These are phyloP conservation scores for Raja brachyura DNA, from an alignment of 2,113 vertebrate species.

Conservation along the genomic window DNA sequence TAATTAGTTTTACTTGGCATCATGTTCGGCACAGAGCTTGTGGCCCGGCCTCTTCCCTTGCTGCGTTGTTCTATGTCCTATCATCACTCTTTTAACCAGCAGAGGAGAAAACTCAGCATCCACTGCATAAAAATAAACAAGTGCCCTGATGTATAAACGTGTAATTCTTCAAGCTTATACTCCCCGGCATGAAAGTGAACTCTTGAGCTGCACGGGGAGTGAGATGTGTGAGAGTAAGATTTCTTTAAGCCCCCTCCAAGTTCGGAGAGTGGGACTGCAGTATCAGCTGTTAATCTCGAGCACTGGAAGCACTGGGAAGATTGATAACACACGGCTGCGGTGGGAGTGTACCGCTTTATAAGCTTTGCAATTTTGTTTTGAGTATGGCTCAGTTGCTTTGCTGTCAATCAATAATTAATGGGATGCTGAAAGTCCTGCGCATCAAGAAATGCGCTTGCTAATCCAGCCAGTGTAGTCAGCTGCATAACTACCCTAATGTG, in stretches of 20 bases:
- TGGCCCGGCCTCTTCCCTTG: too few relatives aligned
- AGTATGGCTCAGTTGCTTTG: constrained; percentile 47
- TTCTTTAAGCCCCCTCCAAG: neutral
- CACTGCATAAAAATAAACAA: neutral
- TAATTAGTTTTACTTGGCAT: too few relatives aligned
- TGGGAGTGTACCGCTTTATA: constrained; percentile 49
- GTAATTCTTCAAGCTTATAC: neutral
- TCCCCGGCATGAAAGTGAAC: neutral
- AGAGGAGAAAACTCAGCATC: neutral
- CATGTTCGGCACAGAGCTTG: too few relatives aligned
- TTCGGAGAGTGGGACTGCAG: neutral
- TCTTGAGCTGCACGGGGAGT: neutral
- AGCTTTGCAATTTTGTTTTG: constrained; percentile 43
- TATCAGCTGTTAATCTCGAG: constrained; percentile 52
- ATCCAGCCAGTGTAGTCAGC: constrained; percentile 48
- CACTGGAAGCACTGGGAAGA: constrained; percentile 46
- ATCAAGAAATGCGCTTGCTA: constrained; percentile 54
- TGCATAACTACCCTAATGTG: constrained; percentile 53
- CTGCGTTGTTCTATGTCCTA: neutral
- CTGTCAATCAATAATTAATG: constrained; percentile 46
- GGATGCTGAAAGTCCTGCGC: constrained; percentile 48
- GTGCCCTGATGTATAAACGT: neutral
- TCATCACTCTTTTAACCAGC: neutral
- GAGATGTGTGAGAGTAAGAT: too few relatives aligned
- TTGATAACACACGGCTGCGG: constrained; percentile 51